These are phyloP conservation scores for Halcyon badia DNA, from an alignment of 2,797 vertebrate species.

Conservation along the genomic window DNA sequence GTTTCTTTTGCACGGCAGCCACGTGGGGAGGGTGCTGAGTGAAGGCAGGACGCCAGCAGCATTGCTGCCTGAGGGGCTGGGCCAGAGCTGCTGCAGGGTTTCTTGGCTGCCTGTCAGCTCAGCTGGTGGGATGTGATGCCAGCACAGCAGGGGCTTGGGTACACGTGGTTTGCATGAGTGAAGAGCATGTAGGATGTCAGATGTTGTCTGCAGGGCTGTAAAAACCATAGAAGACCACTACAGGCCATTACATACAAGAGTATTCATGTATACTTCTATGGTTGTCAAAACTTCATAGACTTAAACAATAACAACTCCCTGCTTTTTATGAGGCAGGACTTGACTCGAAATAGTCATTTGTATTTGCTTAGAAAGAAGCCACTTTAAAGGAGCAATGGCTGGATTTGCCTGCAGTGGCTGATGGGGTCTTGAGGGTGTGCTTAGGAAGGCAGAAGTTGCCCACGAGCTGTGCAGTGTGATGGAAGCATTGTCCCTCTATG, in stretches of 20 bases:
- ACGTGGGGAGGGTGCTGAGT: neutral
- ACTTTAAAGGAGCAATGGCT: neutral
- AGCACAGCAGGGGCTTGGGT: neutral
- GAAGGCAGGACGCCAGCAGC: neutral
- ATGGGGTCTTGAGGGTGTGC: accelerated
- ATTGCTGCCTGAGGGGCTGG: neutral
- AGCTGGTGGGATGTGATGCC: neutral
- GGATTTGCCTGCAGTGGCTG: neutral
- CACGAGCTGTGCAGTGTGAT: neutral
- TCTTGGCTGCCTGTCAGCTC: neutral
- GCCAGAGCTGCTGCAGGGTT: neutral
- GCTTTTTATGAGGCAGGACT: neutral
- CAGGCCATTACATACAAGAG: neutral
- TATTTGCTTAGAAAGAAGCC: neutral
- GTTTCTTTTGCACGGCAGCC: too few species aligned
- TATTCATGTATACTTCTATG: neutral
- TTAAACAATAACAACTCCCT: neutral
- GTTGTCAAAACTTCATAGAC: neutral
- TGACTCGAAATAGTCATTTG: neutral
- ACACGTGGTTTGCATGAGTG: neutral
- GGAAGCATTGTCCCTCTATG: neutral
- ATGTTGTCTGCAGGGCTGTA: neutral
- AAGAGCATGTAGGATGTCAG: neutral
- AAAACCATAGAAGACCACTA: neutral
- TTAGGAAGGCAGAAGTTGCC: neutral